Percentiles rank a stretch among this genome's conserved stretches.
Conservation (phyloP, 2,797 vertebrate species). For the Platalea minor region DNA sequence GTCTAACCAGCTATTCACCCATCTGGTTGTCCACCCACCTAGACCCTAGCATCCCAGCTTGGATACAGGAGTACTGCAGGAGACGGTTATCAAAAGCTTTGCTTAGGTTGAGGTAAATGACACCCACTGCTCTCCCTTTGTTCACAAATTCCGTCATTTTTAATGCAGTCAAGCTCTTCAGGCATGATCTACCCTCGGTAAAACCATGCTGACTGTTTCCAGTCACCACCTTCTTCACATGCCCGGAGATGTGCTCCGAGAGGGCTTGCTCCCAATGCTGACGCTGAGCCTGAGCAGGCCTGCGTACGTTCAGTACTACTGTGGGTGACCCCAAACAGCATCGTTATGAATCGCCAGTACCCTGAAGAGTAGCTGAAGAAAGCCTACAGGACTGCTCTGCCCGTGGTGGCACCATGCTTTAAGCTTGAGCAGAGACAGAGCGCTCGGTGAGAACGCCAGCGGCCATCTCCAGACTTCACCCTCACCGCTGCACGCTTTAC, state of each 20-base stretch:
- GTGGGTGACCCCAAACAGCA: not conserved
- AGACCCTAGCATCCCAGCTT: not conserved
- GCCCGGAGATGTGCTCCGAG: not conserved
- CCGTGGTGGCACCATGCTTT: accelerated
- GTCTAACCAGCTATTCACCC: not conserved
- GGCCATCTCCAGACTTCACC: not conserved
- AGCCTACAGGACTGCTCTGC: not conserved
- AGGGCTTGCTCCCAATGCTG: not conserved
- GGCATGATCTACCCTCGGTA: not conserved
- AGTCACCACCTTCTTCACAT: not conserved
- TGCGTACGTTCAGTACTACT: no score
- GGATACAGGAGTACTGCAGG: not conserved
- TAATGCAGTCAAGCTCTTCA: not conserved
- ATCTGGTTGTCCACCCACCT: not conserved
- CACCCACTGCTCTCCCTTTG: not conserved
- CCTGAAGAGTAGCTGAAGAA: not conserved
- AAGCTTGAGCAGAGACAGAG: not conserved
- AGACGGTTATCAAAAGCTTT: not conserved
- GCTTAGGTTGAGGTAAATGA: not conserved
- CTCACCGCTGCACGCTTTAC: not conserved
- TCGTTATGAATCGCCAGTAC: no score
- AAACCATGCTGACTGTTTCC: not conserved
- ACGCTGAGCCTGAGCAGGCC: not conserved
- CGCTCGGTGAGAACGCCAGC: not conserved
- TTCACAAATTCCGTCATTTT: not conserved